Evolutionary conservation across 2,113 vertebrate genomes (phyloP), one percentile per base, ranked within the genome.

Genomic region (Scopus umbretta): DNA sequence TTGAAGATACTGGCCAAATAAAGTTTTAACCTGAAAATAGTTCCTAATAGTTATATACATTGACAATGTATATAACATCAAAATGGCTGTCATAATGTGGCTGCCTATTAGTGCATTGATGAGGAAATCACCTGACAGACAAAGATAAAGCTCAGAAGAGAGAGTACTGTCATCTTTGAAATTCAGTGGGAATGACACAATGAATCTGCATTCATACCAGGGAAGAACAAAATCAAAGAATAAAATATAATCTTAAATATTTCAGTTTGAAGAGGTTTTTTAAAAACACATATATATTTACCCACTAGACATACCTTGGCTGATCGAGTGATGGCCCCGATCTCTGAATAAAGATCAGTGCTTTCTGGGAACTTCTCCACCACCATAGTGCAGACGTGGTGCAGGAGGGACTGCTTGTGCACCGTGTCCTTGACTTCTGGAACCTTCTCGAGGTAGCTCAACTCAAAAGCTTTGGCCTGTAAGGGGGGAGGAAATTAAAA

Each of bases 361-460:
- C 99, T 99, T 95, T 99, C 99, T 62, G 99, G 99, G 96, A 99
- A 99, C 97, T 99, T 99, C 96, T 99, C 99, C 19, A 99, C 99
- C 93, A 99, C 99, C 73, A 99, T 99, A 97, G 99, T 98, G 96
- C 99, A 99, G 97, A 98, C 98, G 0, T 99, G 99, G 96, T 99
- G 99, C 90, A 99, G 98, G 83, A 99, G 98, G 3, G 99, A 99
- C 98, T 99, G 99, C 96, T 99, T 99, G 80, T 99, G 99, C 94
- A 99, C 99, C 1, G 99, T 99, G 97, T 99, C 99, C 98, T 99
- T 99, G 76, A 99, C 99, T 97, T 99, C 99, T 47, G 99, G 99
- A 98, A 99, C 99, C 97, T 99, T 99, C 98, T 99, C 99, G 97
- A 99, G 98, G 98, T 99, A 99, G 97, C 98, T 99, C 97, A 99